Conservation (phyloP, 2,113 vertebrate species). For the Rhabdomys dilectus region DNA sequence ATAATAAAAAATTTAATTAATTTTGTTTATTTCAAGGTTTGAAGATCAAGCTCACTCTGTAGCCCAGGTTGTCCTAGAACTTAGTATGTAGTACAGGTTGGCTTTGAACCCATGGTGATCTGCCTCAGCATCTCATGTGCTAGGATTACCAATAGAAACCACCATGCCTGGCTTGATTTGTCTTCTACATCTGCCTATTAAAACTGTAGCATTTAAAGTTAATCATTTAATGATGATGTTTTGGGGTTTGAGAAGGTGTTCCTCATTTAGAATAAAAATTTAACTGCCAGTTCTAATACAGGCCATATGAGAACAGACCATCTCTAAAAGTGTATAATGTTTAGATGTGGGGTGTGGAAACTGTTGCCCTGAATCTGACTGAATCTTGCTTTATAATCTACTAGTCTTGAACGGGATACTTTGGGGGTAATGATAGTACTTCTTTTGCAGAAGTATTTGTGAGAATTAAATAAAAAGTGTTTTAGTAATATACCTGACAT, state of each 20-base stretch:
- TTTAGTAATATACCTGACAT: slow-evolving; percentile 37
- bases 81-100: not conserved
- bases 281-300: slow-evolving; percentile 58
- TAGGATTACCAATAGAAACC: not conserved
- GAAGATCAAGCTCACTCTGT: not conserved
- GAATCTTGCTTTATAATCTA: slow-evolving; percentile 41
- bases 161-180: not conserved
- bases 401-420: slow-evolving; percentile 14
- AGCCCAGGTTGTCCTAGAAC: not conserved
- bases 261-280: slow-evolving; percentile 81
- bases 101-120: not conserved
- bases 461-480: slow-evolving; percentile 43
- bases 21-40: not conserved
- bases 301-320: not conserved
- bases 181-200: not conserved
- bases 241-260: slow-evolving; percentile 72
- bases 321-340: not conserved
- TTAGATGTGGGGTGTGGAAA: slow-evolving; percentile 23
- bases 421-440: slow-evolving; percentile 36
- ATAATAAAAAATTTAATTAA: slow-evolving; percentile 33
- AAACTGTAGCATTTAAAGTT: not conserved
- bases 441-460: slow-evolving; percentile 54
- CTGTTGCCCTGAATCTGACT: slow-evolving; percentile 55
- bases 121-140: not conserved
- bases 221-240: slow-evolving; percentile 71